Conservation (phyloP, 2,888 invertebrate genomes). For the Philhelius pedissequus region DNA sequence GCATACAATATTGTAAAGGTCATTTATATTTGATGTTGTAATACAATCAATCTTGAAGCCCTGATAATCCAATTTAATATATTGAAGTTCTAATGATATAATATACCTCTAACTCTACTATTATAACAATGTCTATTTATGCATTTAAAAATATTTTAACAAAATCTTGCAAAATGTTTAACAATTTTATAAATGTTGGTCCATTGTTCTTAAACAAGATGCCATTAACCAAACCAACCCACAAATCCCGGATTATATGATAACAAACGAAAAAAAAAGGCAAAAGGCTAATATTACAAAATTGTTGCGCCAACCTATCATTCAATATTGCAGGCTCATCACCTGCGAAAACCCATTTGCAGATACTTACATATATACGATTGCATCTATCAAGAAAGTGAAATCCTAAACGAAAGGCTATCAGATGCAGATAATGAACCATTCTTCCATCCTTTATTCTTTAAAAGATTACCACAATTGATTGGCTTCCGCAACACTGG, state of each 20-base stretch:
- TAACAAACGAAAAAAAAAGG: background rate
- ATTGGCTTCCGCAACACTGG: slow-evolving; percentile 65
- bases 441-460: slow-evolving; percentile 59
- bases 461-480: slow-evolving; percentile 51
- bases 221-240: slow-evolving; percentile 58
- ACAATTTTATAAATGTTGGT: background rate
- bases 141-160: background rate
- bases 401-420: slow-evolving; percentile 40
- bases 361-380: slow-evolving; percentile 4
- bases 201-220: slow-evolving; percentile 33
- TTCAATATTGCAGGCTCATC: slow-evolving; percentile 43
- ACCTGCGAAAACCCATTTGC: slow-evolving; percentile 47
- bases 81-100: too few species aligned
- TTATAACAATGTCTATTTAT: background rate
- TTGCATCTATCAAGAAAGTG: slow-evolving; percentile 43
- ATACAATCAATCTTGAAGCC: too few species aligned
- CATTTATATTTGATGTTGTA: too few species aligned
- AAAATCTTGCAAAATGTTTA: background rate
- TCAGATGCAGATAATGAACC: slow-evolving; percentile 52
- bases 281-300: slow-evolving; percentile 62
- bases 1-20: too few species aligned
- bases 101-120: background rate
- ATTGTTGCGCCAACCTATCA: slow-evolving; percentile 48
- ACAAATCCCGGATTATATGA: slow-evolving; percentile 60
- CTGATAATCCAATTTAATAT: too few species aligned